phyloP scores from a whole-genome alignment of 2,888 invertebrate genomes.

The Omphaloscelis lunosa region DNA sequence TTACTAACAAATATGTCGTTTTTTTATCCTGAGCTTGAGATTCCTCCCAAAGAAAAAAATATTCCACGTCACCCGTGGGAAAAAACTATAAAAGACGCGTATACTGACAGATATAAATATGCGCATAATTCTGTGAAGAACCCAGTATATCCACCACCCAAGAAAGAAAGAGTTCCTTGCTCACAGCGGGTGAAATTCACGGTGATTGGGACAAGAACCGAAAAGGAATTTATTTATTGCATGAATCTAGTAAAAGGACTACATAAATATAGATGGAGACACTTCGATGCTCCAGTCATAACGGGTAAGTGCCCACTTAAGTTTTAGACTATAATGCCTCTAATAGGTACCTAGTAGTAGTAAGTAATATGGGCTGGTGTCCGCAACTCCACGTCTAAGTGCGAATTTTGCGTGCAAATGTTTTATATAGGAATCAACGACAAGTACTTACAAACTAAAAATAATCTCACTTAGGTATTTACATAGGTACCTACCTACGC shows the following conservation, averaged over 20 bases:
- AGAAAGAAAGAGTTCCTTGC: slow-evolving; percentile 65
- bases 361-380: too few species aligned
- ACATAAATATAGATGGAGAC: slow-evolving; percentile 79
- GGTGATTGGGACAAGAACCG: slow-evolving; percentile 81
- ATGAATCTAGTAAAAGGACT: slow-evolving; percentile 79
- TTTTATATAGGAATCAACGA: background rate
- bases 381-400: too few species aligned
- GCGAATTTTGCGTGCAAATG: background rate
- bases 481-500: background rate
- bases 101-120: slow-evolving; percentile 74
- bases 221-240: slow-evolving; percentile 83
- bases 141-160: slow-evolving; percentile 78
- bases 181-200: slow-evolving; percentile 75
- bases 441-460: too few species aligned
- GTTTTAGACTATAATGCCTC: background rate
- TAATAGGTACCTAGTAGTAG: background rate
- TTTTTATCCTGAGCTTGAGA: slow-evolving; percentile 67
- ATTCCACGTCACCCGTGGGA: slow-evolving; percentile 80
- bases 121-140: slow-evolving; percentile 83
- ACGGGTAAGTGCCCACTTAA: slow-evolving; percentile 72
- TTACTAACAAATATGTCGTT: slow-evolving; percentile 63
- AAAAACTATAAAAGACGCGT: slow-evolving; percentile 74
- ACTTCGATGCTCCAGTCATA: slow-evolving; percentile 80
- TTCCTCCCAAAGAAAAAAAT: slow-evolving; percentile 65
- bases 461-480: background rate